A percentile compares a stretch with the other conserved stretches of the same genome.
Evolutionary conservation across 2,888 invertebrate genomes (phyloP).

Genomic region (Drosophila colorata): DNA sequence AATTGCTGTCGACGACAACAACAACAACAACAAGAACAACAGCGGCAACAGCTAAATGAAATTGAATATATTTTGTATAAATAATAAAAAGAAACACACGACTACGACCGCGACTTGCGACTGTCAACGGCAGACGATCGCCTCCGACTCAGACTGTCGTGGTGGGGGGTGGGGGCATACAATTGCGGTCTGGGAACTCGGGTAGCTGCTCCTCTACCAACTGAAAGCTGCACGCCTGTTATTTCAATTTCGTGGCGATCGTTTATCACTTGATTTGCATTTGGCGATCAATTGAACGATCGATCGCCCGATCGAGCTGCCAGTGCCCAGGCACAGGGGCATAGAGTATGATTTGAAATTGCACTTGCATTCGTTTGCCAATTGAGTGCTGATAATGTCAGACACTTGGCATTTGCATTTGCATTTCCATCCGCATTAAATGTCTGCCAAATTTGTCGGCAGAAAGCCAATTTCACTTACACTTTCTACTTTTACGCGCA

Average conservation of each 20-base stretch:
- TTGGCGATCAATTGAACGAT: constrained; percentile 50
- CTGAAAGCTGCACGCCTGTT: constrained; percentile 80
- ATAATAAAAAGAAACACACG: constrained; percentile 55
- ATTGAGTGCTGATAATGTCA: constrained; percentile 69
- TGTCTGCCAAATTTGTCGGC: constrained; percentile 13
- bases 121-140: constrained; percentile 64
- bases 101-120: constrained; percentile 19
- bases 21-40: constrained; percentile 9
- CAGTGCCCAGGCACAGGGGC: constrained; percentile 24
- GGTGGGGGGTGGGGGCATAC: neutral
- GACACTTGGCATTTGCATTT: constrained; percentile 56
- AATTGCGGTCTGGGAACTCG: constrained; percentile 44
- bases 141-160: constrained; percentile 32
- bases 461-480: constrained; percentile 65
- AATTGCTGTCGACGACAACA: constrained; percentile 46
- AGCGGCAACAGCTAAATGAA: constrained; percentile 53
- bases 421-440: constrained; percentile 38
- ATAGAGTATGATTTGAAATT: constrained; percentile 25
- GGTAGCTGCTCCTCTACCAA: constrained; percentile 55
- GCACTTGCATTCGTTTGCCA: constrained; percentile 46
- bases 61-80: constrained; percentile 78
- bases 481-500: constrained; percentile 60
- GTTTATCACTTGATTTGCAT: constrained; percentile 83
- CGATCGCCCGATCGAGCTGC: constrained; percentile 19
- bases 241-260: constrained; percentile 79